Evolutionary conservation across 2,113 vertebrate species (phyloP).

Genomic region (Nestor notabilis): DNA sequence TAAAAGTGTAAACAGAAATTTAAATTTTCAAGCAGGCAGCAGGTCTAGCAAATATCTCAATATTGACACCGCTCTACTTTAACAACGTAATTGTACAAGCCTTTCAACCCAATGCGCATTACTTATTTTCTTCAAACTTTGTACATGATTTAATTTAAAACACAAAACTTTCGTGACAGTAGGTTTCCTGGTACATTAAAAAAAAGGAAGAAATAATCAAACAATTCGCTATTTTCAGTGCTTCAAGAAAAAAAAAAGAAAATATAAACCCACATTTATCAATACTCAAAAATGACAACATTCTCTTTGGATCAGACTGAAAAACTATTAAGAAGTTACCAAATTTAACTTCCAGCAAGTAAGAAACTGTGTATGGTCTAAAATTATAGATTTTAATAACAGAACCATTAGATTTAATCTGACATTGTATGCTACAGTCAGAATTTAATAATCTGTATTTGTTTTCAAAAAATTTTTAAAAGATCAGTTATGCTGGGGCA

Average conservation of each 20-base stretch:
- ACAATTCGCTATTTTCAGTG: neutral
- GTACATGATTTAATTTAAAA: neutral
- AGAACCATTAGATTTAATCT: neutral
- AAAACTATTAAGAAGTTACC: neutral
- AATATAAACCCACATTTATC: neutral
- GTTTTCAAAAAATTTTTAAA: neutral
- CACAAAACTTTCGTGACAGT: neutral
- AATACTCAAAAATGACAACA: neutral
- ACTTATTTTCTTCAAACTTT: neutral
- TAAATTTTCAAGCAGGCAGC: neutral
- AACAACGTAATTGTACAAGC: accelerated
- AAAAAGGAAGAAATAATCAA: neutral
- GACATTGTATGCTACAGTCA: neutral
- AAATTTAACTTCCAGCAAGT: neutral
- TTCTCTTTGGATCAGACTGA: neutral
- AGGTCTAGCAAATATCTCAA: neutral
- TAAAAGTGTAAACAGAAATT: slow-evolving; percentile 31
- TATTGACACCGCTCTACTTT: neutral
- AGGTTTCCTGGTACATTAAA: neutral
- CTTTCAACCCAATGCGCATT: accelerated
- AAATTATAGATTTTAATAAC: neutral
- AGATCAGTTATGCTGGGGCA: neutral
- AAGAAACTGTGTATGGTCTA: neutral
- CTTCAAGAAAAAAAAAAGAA: neutral
- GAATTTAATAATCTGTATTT: neutral